Evolutionary conservation across 2,888 invertebrate species (phyloP).

Genomic region (Petrolisthes manimaculis): DNA sequence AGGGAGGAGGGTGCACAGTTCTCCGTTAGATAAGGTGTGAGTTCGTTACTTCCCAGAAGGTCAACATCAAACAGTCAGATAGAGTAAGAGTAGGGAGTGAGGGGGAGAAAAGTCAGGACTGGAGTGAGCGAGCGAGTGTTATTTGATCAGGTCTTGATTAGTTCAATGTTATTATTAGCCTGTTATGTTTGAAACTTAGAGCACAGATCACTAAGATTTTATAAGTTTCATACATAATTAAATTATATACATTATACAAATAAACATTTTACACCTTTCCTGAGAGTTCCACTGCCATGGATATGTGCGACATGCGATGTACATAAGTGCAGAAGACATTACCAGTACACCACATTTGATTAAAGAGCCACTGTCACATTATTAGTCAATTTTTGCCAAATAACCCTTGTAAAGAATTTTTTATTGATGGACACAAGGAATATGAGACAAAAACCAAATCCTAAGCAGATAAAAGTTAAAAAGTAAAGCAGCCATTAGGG

Average conservation of each 20-base stretch:
- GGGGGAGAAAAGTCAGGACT: conserved; percentile 16
- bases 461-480: too few relatives aligned
- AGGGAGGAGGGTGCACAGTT: conserved; percentile 48
- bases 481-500: too few relatives aligned
- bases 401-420: too few relatives aligned
- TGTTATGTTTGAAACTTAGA: conserved; percentile 33
- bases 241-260: conserved; percentile 1
- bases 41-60: conserved; percentile 8
- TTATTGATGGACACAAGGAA: too few relatives aligned
- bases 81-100: conserved; percentile 36
- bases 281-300: neutral
- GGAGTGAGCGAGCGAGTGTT: neutral
- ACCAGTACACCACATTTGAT: neutral
- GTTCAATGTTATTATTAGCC: conserved; percentile 31
- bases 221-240: conserved; percentile 16
- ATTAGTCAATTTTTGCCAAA: too few relatives aligned
- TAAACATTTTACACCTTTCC: neutral
- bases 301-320: neutral
- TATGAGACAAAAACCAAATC: too few relatives aligned
- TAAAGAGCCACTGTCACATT: neutral
- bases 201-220: conserved; percentile 6
- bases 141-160: conserved; percentile 10
- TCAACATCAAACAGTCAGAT: conserved; percentile 24
- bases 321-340: conserved; percentile 8
- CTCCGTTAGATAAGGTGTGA: conserved; percentile 37